phyloP scores from a whole-genome alignment of 2,113 vertebrate genomes.

The Eclectus roratus region DNA sequence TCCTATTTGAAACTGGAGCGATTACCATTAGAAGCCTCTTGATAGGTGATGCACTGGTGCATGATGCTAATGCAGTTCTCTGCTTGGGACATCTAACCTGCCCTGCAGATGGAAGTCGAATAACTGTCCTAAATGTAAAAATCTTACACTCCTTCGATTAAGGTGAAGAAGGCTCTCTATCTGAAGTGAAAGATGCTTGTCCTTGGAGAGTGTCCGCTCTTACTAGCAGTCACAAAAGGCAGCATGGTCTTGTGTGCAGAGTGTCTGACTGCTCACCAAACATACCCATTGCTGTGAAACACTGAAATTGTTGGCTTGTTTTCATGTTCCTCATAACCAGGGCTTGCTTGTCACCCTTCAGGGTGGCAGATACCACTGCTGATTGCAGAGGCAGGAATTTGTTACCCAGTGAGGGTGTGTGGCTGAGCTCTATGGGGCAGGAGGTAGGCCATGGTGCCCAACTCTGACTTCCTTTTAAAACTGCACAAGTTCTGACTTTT shows the following conservation, averaged over 20 bases:
- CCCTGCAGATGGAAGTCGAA: background rate
- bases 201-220: background rate
- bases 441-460: background rate
- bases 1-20: background rate
- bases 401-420: no score
- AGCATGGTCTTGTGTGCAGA: background rate
- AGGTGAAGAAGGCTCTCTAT: background rate
- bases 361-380: background rate
- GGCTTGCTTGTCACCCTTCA: background rate
- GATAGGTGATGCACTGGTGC: background rate
- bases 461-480: background rate
- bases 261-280: background rate
- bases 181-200: background rate
- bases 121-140: background rate
- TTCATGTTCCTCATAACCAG: background rate
- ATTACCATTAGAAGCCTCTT: background rate
- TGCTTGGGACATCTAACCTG: background rate
- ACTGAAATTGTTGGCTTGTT: background rate
- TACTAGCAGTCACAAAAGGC: background rate
- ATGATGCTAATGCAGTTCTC: fast-evolving
- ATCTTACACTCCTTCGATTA: fast-evolving
- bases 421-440: background rate
- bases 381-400: no score
- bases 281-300: background rate
- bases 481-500: background rate